A percentile compares a stretch with the other conserved stretches of the same genome.
phyloP scores from a whole-genome alignment of 2,113 vertebrate species.

The Thunnus thynnus region DNA sequence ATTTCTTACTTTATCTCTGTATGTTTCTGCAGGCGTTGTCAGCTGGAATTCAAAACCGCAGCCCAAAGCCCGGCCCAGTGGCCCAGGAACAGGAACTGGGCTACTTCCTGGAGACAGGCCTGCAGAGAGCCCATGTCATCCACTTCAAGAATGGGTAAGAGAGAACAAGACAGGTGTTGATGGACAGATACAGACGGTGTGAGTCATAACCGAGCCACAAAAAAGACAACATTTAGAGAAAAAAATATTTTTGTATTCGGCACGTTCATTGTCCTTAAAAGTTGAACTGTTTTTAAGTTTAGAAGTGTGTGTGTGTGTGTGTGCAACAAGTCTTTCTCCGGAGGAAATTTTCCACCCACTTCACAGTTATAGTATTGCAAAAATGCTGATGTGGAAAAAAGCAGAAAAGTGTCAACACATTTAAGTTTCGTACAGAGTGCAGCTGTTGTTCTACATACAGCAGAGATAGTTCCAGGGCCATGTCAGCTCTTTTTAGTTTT shows the following conservation, averaged over 20 bases:
- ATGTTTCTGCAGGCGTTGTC: slow-evolving; percentile 86
- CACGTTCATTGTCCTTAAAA: not conserved
- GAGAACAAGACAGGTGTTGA: slow-evolving; percentile 45
- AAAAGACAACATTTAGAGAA: too few relatives aligned
- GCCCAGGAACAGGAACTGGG: slow-evolving; percentile 97
- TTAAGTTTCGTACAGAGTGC: not conserved
- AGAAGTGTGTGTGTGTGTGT: too few relatives aligned
- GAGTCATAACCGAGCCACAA: too few relatives aligned
- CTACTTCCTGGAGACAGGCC: slow-evolving; percentile 97
- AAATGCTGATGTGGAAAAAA: slow-evolving; percentile 47
- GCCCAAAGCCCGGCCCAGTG: slow-evolving; percentile 94
- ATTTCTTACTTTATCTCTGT: not conserved
- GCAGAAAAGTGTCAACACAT: slow-evolving; percentile 32
- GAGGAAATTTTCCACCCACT: slow-evolving; percentile 53
- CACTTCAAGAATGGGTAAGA: slow-evolving; percentile 98
- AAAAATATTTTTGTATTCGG: not conserved
- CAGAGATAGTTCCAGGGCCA: slow-evolving; percentile 1
- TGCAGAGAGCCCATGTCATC: slow-evolving; percentile 98
- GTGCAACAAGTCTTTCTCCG: not conserved
- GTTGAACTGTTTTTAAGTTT: not conserved
- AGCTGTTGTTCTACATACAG: slow-evolving; percentile 14
- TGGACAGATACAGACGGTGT: not conserved
- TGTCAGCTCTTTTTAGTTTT: slow-evolving; percentile 4
- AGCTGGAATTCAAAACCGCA: slow-evolving; percentile 96
- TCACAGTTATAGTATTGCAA: slow-evolving; percentile 40